These are phyloP conservation scores for Nebria salina DNA, from an alignment of 2,888 invertebrate species.

Conservation along the genomic window DNA sequence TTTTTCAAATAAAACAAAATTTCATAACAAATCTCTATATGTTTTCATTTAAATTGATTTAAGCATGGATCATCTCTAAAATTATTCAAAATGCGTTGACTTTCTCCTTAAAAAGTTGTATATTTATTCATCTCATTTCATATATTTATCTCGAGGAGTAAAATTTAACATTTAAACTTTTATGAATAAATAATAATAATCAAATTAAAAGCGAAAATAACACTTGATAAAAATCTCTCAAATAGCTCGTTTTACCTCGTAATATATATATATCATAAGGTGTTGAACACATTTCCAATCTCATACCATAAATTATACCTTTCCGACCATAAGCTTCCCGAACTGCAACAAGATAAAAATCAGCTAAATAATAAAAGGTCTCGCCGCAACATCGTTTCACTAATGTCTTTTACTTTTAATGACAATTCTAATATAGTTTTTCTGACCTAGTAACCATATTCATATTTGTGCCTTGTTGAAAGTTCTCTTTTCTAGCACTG, in stretches of 20 bases:
- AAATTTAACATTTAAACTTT: no score
- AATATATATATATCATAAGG: background rate
- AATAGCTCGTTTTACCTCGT: no score
- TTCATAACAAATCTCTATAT: background rate
- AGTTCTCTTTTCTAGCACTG: no score
- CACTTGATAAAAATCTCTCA: no score
- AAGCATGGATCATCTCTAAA: background rate
- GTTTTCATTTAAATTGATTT: background rate
- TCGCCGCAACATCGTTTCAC: background rate
- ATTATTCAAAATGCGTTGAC: background rate
- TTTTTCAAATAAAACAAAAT: background rate
- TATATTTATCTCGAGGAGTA: no score
- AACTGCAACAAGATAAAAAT: background rate
- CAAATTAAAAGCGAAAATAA: no score
- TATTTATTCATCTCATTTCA: no score
- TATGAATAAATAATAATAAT: no score
- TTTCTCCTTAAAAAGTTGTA: background rate
- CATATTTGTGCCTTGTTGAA: background rate
- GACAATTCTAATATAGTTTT: background rate
- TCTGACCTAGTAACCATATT: background rate
- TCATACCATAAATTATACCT: background rate
- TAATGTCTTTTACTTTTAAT: background rate
- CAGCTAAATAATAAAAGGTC: background rate
- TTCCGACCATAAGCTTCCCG: background rate
- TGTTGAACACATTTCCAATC: background rate